Evolutionary conservation across 2,113 vertebrate species (phyloP), one percentile per base, ranked within the genome.

Genomic region (Tragulus kanchil): DNA sequence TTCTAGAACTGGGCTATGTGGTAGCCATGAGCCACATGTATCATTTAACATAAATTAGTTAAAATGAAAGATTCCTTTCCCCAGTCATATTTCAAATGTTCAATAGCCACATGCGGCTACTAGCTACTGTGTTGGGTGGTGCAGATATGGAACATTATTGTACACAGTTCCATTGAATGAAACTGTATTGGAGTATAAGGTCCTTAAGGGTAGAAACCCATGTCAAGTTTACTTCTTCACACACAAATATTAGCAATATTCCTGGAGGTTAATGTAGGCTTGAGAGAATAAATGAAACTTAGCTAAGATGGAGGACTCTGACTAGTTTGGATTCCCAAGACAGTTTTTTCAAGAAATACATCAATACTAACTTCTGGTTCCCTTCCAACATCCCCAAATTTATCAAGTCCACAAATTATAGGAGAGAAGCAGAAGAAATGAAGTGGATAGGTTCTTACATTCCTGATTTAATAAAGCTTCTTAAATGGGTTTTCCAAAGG

Each of bases 391-490:
- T 56, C 8, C 12, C 8, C 3, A 85, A 91, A 54, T 89, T 14
- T 73, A 65, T 90, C 31, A 95, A 19, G 61, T 93, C 23, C 93
- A 90, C n/a, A 90, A 5, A 85, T 88, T 95, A 52, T 23, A 94
- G 50, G 6, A 83, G 62, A 56, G 56, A 92, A 94, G 42, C 25
- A 81, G 25, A 26, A 79, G 83, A 71, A 64, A 81, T 64, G 5
- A 67, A 71, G 64, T 94, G 36, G 25, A 9, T 89, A 26, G 62
- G 77, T 67, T 93, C n/a, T 65, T 95, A 4, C 3, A n/a, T 61
- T 94, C 54, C 15, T 87, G 23, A 23, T 81, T 86, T 75, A 93
- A 73, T 64, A 85, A 65, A 61, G 11, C 16, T 93, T 91, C 89
- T 26, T 85, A 90, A 90, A 52, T 86, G 36, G n/a, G 17, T 77